Base-by-base conservation (phyloP, 2,888 invertebrate genomes). In the Sarcophaga rosellei region DNA sequence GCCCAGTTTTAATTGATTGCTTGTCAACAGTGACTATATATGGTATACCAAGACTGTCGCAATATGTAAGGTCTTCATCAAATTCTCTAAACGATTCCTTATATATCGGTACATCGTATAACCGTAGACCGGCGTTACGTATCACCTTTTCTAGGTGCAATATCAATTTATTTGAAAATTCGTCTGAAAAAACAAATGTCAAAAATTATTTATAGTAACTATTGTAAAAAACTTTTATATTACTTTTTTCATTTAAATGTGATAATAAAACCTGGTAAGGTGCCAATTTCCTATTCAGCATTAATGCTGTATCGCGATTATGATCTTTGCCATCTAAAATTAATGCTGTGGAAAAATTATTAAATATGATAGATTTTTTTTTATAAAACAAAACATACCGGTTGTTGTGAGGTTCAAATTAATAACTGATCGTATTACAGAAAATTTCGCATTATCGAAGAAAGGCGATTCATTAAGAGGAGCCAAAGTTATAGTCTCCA, bases 191-290 rank as follows among this genome's bases (percentile, higher is more conserved):
- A 45, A 21, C 25, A 57, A 11, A n/a, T 23, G 8, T 35, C 10
- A 15, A 57, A n/a, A n/a, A 53, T 63, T 20, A 17, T 25, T 63
- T 45, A 4, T 20, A 20, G n/a, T 57, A 53, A 25, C 87, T 89
- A 94, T 25, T 21, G 2, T 47, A 20, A 15, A 2, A 10, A 11
- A 5, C 20, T 3, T 20, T 20, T 10, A 53, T 10, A 53, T 68
- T 74, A 83, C 83, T 73, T 74, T 94, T 92, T 91, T 92, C 85
- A 88, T 91, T 90, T 74, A 94, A 91, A 72, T 95, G 91, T 23
- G 95, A 94, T 91, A 97, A 95, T 69, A 95, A 94, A 84, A 96
- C 95, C 94, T 97, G 97, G 90, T 95, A 97, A 0, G 97, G 97
- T 17, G 96, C 95, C 83, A 97, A 93, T 92, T 95, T 96, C 82